These are phyloP conservation scores for Ectobius pallidus DNA, from an alignment of 2,888 invertebrate genomes.

Conservation along the genomic window DNA sequence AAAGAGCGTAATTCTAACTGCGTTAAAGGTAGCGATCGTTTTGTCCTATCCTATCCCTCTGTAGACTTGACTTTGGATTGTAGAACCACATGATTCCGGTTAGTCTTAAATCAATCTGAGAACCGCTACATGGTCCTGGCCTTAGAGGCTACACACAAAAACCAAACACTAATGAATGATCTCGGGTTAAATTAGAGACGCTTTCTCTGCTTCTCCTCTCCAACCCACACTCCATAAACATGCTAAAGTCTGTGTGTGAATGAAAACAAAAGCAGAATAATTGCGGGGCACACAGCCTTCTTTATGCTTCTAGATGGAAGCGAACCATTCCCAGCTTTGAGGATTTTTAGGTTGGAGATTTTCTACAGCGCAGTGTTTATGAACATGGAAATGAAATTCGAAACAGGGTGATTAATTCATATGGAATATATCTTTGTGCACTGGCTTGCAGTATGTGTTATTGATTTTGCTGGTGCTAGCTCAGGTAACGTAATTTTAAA, in stretches of 20 bases:
- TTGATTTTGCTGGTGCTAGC: too few relatives aligned
- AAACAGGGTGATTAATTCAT: too few relatives aligned
- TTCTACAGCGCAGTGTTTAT: too few relatives aligned
- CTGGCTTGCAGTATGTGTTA: too few relatives aligned
- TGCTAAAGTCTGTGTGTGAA: neutral
- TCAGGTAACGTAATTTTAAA: too few relatives aligned
- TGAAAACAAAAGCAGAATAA: conserved; percentile 3
- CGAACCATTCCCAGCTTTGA: too few relatives aligned
- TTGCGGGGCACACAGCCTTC: neutral
- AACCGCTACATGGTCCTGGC: neutral
- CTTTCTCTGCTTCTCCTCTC: neutral
- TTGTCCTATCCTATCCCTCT: conserved; percentile 17
- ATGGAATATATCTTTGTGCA: too few relatives aligned
- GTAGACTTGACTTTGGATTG: neutral
- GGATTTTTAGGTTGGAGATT: too few relatives aligned
- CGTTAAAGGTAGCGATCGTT: conserved; percentile 10
- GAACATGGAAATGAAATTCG: too few relatives aligned
- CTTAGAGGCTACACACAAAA: conserved; percentile 27
- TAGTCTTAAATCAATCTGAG: conserved; percentile 14
- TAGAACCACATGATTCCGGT: neutral
- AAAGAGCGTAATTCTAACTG: conserved; percentile 29
- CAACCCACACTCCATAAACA: too few relatives aligned
- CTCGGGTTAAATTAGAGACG: conserved; percentile 23
- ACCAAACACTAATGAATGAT: conserved; percentile 29
- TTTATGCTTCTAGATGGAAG: neutral